Base-by-base conservation (phyloP, 53 echinoderm and acorn worm genomes). In the Antedon mediterranea region DNA sequence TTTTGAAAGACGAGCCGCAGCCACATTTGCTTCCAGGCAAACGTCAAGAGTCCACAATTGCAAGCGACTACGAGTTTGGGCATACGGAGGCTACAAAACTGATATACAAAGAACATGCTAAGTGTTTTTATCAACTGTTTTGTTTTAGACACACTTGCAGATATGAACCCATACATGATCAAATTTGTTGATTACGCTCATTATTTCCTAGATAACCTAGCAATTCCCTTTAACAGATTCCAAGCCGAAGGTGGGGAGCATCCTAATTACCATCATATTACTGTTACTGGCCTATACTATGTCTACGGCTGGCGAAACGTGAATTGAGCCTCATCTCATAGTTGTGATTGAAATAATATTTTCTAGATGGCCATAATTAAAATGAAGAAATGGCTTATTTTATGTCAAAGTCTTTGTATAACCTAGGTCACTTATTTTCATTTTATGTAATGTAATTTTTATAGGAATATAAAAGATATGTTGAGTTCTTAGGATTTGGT, bases 141-240 rank as follows among this genome's bases (percentile, higher is more conserved):
- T 76, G 44, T 72, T 23, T 83, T 18, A 41, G 77, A 3, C 87
- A 73, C 72, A 82, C 82, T 0, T 79, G 75, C 32, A 81, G 77
- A 3, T n/a, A 79, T 87, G 23, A 90, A 90, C 3, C 87, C 90
- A 72, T 90, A 90, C 20, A 87, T 90, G 90, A n/a, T n/a, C n/a
- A n/a, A n/a, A n/a, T n/a, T n/a, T n/a, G n/a, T n/a, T 44, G 85
- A 87, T 73, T 84, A 90, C 71, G 73, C 84, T 0, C 76, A 33
- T 29, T 76, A 79, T 71, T 82, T 90, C 73, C 81, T 86, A 84
- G 57, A 74, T 14, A 15, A 57, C 30, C 79, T 76, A 28, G 75
- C 74, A 29, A 84, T 89, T 73, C 81, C 84, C 30, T 26, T 90
- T 18, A 57, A 79, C 43, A 79, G 85, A 31, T 78, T 84, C 30